Conservation (phyloP, 2,888 invertebrate species). For the Phaedon cochleariae region DNA sequence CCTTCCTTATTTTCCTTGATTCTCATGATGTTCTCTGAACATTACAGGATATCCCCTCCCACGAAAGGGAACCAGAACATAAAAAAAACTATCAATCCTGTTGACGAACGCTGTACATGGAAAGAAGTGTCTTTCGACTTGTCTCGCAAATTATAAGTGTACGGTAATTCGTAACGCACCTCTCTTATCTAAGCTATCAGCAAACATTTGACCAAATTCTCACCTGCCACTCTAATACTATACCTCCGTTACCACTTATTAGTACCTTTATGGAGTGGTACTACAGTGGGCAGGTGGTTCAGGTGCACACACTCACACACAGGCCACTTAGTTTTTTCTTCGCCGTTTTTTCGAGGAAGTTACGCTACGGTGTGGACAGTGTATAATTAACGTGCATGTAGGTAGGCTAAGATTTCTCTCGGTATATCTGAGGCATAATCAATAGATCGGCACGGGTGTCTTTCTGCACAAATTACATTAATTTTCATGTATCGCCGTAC, state of each 20-base stretch:
- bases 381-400: not conserved
- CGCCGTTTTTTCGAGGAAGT: not conserved
- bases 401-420: not conserved
- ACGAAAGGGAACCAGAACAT: too few relatives aligned
- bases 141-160: too few relatives aligned
- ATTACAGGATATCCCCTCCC: too few relatives aligned
- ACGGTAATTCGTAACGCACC: not conserved
- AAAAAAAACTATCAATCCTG: too few relatives aligned
- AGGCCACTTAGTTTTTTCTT: not conserved
- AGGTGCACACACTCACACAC: not conserved
- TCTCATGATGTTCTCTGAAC: too few relatives aligned
- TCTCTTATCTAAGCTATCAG: not conserved
- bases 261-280: not conserved
- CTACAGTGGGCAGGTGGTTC: not conserved
- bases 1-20: too few relatives aligned
- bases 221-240: not conserved
- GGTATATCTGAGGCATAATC: not conserved
- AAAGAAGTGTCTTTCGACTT: too few relatives aligned
- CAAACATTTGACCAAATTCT: not conserved
- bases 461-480: not conserved
- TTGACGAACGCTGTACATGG: too few relatives aligned
- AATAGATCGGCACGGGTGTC: not conserved
- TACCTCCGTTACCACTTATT: not conserved
- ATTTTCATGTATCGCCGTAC: too few relatives aligned
- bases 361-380: not conserved